Conservation (phyloP, 2,888 invertebrate species). For the Yponomeuta sedellus region DNA sequence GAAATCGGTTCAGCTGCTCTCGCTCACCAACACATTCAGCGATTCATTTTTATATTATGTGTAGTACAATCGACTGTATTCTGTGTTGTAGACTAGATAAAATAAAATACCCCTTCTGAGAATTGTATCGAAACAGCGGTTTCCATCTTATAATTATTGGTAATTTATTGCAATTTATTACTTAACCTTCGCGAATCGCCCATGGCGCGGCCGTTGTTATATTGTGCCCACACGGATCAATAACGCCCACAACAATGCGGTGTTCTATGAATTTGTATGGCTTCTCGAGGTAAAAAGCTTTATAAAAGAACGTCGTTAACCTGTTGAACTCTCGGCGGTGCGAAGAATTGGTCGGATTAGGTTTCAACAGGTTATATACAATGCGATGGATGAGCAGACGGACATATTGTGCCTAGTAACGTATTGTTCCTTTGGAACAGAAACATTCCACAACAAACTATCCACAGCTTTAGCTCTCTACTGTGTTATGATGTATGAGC, state of each 20-base stretch:
- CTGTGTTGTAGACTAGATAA: no score
- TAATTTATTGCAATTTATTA: slow-evolving; percentile 9
- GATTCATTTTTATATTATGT: no score
- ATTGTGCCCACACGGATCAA: slow-evolving; percentile 11
- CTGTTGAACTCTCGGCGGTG: background rate
- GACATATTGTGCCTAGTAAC: no score
- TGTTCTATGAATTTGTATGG: background rate
- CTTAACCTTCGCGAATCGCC: slow-evolving; percentile 11
- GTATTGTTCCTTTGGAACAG: no score
- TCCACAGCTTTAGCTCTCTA: no score
- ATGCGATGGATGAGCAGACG: background rate
- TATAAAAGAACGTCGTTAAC: background rate
- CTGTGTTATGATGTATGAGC: no score
- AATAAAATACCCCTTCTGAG: background rate
- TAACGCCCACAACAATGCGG: background rate
- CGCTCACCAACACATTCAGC: no score
- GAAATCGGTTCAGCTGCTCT: no score
- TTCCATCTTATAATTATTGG: slow-evolving; percentile 4
- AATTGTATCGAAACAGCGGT: background rate
- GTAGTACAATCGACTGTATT: no score
- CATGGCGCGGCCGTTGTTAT: slow-evolving; percentile 8
- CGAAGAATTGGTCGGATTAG: background rate
- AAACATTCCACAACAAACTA: no score
- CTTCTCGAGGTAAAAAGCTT: background rate
- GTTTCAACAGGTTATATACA: background rate